These are phyloP conservation scores for Tanaodytes sp. DNA, from an alignment of 2,888 invertebrate genomes.

Conservation along the genomic window DNA sequence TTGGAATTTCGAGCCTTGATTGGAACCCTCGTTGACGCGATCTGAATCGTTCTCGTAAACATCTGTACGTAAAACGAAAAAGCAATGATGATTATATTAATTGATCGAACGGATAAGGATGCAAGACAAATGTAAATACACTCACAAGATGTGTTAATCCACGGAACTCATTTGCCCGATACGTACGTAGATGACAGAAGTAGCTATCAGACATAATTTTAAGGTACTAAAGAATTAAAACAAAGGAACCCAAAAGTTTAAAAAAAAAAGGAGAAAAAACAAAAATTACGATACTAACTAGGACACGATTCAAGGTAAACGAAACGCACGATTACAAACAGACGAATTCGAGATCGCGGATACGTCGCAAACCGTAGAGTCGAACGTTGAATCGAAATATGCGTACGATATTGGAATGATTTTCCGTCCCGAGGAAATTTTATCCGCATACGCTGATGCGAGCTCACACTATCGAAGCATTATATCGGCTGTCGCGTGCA, in stretches of 20 bases:
- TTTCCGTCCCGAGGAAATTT: conserved; percentile 51
- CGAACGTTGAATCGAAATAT: conserved; percentile 43
- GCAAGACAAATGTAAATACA: conserved; percentile 30
- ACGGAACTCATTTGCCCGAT: conserved; percentile 35
- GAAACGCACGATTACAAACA: conserved; percentile 5
- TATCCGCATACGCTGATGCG: conserved; percentile 46
- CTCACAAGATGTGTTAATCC: conserved; percentile 24
- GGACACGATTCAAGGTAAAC: background rate
- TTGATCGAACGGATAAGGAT: too few relatives aligned
- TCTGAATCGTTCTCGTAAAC: conserved; percentile 33
- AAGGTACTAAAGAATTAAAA: conserved; percentile 32
- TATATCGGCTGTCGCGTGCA: conserved; percentile 50
- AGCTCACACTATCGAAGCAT: conserved; percentile 52
- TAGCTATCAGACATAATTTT: conserved; percentile 35
- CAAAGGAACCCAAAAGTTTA: too few relatives aligned
- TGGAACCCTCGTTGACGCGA: conserved; percentile 7
- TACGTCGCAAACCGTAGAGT: conserved; percentile 18
- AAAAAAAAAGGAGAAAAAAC: too few relatives aligned
- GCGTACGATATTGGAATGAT: conserved; percentile 48
- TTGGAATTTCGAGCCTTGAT: conserved; percentile 19
- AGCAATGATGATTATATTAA: too few relatives aligned
- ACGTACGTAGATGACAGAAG: conserved; percentile 47
- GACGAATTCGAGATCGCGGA: too few relatives aligned
- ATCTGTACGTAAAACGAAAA: conserved; percentile 2
- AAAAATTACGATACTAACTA: conserved; percentile 10